Evolutionary conservation across 1,140 invertebrate species (phyloP).

Genomic region (Ceratina calcarata): DNA sequence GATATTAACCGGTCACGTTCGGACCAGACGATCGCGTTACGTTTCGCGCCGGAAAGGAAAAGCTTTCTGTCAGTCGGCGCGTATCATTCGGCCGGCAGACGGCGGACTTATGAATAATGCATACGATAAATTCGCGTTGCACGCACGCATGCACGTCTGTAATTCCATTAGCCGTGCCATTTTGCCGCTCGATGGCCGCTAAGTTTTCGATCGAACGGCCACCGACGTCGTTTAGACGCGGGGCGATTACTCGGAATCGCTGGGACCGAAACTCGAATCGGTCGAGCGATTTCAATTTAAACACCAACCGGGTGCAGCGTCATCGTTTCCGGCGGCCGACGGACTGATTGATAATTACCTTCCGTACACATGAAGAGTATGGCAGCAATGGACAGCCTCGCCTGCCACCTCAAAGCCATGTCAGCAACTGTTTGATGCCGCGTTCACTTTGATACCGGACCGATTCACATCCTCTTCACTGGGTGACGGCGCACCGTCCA

Average conservation of each 20-base stretch:
- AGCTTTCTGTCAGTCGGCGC: neutral
- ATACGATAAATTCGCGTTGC: slow-evolving; percentile 61
- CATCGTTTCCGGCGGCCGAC: neutral
- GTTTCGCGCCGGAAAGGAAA: slow-evolving; percentile 30
- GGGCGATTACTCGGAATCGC: too few relatives aligned
- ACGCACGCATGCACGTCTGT: slow-evolving; percentile 58
- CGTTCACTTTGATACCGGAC: slow-evolving; percentile 65
- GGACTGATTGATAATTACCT: slow-evolving; percentile 70
- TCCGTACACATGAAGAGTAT: slow-evolving; percentile 79
- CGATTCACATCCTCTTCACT: slow-evolving; percentile 58
- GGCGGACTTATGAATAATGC: slow-evolving; percentile 63
- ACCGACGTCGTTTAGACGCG: slow-evolving; percentile 12
- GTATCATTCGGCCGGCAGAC: slow-evolving; percentile 32
- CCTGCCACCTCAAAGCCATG: slow-evolving; percentile 80
- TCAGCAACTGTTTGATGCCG: slow-evolving; percentile 65
- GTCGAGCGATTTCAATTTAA: neutral
- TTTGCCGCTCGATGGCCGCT: slow-evolving; percentile 52
- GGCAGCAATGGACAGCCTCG: slow-evolving; percentile 78
- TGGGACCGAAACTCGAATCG: neutral
- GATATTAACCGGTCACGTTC: slow-evolving; percentile 26
- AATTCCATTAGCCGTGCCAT: slow-evolving; percentile 62
- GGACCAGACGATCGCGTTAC: neutral
- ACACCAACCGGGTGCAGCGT: neutral
- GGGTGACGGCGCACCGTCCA: slow-evolving; percentile 48
- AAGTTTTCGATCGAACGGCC: slow-evolving; percentile 51